Percentiles rank a stretch among this genome's conserved stretches.
These are phyloP conservation scores for Scarus forsteni DNA, from an alignment of 2,797 vertebrate species.

Conservation along the genomic window DNA sequence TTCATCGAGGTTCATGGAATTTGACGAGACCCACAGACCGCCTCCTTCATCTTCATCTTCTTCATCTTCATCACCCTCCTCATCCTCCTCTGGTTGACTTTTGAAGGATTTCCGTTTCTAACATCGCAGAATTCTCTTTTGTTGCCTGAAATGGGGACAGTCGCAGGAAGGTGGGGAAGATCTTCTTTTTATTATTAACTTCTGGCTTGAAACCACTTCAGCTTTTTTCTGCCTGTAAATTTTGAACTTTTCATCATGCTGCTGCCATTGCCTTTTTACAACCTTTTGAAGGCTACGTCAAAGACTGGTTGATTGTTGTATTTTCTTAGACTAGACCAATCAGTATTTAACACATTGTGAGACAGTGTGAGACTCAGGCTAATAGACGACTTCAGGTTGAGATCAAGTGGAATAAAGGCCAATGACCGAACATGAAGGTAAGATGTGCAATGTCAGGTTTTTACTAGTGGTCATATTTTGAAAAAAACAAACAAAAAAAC, in stretches of 20 bases:
- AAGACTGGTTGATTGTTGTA: conserved; percentile 36
- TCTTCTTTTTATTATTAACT: conserved; percentile 23
- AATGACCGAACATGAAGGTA: conserved; percentile 15
- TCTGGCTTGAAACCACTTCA: conserved; percentile 19
- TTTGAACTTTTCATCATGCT: conserved; percentile 43
- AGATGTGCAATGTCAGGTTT: conserved; percentile 14
- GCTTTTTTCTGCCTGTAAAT: conserved; percentile 39
- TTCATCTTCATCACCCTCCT: conserved; percentile 73
- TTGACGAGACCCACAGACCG: conserved; percentile 41
- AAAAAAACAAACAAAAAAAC: neutral
- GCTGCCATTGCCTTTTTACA: conserved; percentile 62
- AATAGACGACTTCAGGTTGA: conserved; percentile 44
- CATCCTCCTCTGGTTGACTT: conserved; percentile 75
- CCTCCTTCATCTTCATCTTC: conserved; percentile 72
- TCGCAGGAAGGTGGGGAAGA: conserved; percentile 39
- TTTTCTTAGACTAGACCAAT: conserved; percentile 41
- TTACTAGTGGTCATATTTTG: conserved; percentile 15
- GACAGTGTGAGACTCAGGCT: conserved; percentile 44
- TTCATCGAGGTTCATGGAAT: conserved; percentile 53
- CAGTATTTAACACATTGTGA: conserved; percentile 23
- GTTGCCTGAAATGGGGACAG: conserved; percentile 7
- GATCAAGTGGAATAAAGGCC: conserved; percentile 14
- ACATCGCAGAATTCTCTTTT: neutral
- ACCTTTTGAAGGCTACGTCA: conserved; percentile 51
- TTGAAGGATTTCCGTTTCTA: conserved; percentile 6